These are phyloP conservation scores for Cinclus mexicanus DNA, from an alignment of 2,113 vertebrate species.

Conservation along the genomic window DNA sequence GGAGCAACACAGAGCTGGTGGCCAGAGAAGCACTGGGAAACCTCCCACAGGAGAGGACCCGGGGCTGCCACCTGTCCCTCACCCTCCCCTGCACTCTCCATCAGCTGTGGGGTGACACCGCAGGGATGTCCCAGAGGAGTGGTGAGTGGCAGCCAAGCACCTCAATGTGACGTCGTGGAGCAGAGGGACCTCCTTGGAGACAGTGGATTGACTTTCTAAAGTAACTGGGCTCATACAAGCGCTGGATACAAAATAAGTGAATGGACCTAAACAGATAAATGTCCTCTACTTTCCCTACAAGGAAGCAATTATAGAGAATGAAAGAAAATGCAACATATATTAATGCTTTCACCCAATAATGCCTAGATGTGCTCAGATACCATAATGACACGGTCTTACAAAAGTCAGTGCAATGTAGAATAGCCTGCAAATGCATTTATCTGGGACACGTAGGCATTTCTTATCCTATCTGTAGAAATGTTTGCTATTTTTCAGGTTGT, in stretches of 20 bases:
- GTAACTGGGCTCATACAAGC: neutral
- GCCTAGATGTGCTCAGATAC: neutral
- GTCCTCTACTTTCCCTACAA: neutral
- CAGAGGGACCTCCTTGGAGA: neutral
- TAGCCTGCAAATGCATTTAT: neutral
- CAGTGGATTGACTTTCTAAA: neutral
- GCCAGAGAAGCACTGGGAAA: neutral
- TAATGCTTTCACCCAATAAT: neutral
- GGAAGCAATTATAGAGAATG: neutral
- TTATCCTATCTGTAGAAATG: neutral
- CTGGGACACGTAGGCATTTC: neutral
- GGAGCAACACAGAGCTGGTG: neutral
- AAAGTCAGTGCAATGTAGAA: neutral
- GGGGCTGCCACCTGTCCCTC: fast-evolving
- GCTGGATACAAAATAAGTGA: fast-evolving
- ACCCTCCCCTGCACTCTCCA: neutral
- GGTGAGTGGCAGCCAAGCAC: neutral
- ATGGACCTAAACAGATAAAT: neutral
- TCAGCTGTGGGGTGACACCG: fast-evolving
- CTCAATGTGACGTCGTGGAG: neutral
- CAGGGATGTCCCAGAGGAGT: neutral
- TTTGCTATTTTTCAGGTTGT: neutral
- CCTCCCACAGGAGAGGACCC: neutral
- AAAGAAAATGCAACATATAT: neutral
- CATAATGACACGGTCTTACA: neutral